Evolutionary conservation across 2,888 invertebrate genomes (phyloP).

Genomic region (Melipona bicolor): DNA sequence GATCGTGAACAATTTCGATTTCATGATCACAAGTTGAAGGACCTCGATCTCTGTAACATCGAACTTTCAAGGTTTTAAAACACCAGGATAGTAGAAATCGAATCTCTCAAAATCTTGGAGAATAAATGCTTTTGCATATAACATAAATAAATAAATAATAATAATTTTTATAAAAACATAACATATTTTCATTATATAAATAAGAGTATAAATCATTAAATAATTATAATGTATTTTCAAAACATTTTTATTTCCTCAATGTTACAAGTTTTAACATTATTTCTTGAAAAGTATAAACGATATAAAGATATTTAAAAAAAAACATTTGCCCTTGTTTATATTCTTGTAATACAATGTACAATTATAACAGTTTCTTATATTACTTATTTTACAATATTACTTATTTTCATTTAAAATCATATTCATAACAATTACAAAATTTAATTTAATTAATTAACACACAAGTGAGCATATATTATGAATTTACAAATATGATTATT

Average conservation of each 20-base stretch:
- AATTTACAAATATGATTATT: slow-evolving; percentile 10
- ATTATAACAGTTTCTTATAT: not conserved
- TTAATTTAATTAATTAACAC: slow-evolving; percentile 11
- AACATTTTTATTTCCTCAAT: slow-evolving; percentile 5
- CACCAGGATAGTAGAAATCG: not conserved
- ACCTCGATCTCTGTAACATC: not conserved
- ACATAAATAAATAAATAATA: not conserved
- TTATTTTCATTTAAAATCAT: slow-evolving; percentile 13
- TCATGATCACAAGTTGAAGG: not conserved
- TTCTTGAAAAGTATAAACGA: not conserved
- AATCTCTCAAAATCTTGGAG: not conserved
- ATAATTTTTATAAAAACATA: not conserved
- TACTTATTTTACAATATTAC: slow-evolving; percentile 13
- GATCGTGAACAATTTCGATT: not conserved
- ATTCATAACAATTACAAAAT: slow-evolving; percentile 12
- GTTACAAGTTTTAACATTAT: not conserved
- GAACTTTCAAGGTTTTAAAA: not conserved
- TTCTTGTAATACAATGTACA: slow-evolving; percentile 2
- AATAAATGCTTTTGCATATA: not conserved
- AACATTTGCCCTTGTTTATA: not conserved
- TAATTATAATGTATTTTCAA: not conserved
- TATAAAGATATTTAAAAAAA: slow-evolving; percentile 1
- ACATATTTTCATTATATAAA: not conserved
- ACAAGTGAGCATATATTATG: not conserved
- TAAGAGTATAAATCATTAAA: not conserved